Conservation (phyloP, 2,797 vertebrate genomes). For the Cetoscarus ocellatus region DNA sequence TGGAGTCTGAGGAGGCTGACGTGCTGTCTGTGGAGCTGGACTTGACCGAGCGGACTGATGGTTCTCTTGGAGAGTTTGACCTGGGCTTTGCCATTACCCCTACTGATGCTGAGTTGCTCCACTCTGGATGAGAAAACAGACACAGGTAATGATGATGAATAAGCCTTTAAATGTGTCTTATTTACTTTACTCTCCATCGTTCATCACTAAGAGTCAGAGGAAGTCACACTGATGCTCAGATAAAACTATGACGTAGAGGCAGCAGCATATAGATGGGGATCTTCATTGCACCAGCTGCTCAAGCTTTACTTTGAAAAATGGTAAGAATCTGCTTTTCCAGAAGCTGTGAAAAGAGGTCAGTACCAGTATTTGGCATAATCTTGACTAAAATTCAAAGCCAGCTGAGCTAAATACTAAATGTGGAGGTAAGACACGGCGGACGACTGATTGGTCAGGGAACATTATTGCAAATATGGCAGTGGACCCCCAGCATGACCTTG, state of each 20-base stretch:
- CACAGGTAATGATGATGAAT: background rate
- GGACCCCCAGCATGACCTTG: too few relatives aligned
- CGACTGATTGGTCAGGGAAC: too few relatives aligned
- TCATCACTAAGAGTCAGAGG: background rate
- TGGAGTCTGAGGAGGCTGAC: conserved; percentile 76
- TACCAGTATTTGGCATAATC: too few relatives aligned
- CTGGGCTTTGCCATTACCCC: conserved; percentile 58
- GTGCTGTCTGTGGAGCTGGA: conserved; percentile 84
- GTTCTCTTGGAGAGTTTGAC: conserved; percentile 54
- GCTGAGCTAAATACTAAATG: too few relatives aligned
- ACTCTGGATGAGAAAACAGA: conserved; percentile 78
- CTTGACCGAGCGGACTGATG: conserved; percentile 72
- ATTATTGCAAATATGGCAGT: too few relatives aligned
- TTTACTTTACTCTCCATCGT: background rate
- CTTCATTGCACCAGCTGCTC: background rate
- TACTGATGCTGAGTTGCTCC: conserved; percentile 81
- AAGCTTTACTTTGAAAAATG: too few relatives aligned
- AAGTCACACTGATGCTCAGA: background rate
- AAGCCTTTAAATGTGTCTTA: background rate
- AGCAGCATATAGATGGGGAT: background rate
- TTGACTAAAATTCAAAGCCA: too few relatives aligned
- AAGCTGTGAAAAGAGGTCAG: too few relatives aligned
- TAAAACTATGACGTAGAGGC: background rate
- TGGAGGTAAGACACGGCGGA: too few relatives aligned
- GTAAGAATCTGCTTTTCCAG: too few relatives aligned